These are phyloP conservation scores for Mantis religiosa DNA, from an alignment of 2,888 invertebrate species.

Conservation along the genomic window DNA sequence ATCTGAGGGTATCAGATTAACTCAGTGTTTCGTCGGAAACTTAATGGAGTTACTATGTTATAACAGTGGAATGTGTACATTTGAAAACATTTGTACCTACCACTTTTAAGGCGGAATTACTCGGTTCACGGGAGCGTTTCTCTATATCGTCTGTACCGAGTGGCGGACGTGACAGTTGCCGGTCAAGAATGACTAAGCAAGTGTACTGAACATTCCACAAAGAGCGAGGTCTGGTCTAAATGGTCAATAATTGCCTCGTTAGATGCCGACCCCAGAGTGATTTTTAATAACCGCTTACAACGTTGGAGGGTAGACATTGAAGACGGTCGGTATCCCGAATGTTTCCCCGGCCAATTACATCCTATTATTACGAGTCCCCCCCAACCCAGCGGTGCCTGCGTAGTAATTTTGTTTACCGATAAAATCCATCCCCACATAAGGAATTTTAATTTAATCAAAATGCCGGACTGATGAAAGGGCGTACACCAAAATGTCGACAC, in stretches of 20 bases:
- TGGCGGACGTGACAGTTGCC: too few relatives aligned
- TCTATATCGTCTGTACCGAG: too few relatives aligned
- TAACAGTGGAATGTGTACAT: too few relatives aligned
- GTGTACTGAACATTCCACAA: too few relatives aligned
- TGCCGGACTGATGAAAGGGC: neutral
- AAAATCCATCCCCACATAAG: neutral
- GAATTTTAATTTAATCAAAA: neutral
- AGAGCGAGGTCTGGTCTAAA: neutral
- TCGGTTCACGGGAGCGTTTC: too few relatives aligned
- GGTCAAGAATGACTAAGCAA: too few relatives aligned
- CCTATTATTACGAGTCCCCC: neutral
- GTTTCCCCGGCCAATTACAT: neutral
- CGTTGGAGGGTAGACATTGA: neutral
- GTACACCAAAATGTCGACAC: neutral
- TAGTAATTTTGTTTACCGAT: neutral
- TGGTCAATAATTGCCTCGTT: neutral
- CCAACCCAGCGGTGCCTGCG: too few relatives aligned
- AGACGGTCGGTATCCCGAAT: neutral
- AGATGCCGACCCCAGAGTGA: neutral
- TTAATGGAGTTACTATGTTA: too few relatives aligned
- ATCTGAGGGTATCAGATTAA: too few relatives aligned
- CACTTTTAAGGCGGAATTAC: too few relatives aligned
- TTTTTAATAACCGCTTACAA: neutral
- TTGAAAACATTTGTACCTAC: too few relatives aligned
- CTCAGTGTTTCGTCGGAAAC: too few relatives aligned